Base-by-base conservation (phyloP, 2,888 invertebrate genomes). In the Lepidocyrtoides sp. region DNA sequence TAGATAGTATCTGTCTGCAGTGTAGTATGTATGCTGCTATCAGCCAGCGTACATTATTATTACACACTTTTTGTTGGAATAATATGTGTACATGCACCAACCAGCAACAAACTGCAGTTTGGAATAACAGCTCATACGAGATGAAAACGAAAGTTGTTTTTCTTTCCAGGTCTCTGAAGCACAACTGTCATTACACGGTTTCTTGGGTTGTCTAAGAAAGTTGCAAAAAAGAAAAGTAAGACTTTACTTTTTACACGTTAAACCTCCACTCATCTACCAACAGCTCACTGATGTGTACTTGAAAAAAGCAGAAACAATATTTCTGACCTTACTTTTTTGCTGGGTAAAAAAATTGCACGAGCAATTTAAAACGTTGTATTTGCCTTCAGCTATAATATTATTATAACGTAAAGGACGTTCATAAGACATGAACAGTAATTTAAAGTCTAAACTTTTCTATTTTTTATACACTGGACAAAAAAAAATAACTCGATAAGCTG, bases 131-230 rank as follows among this genome's bases (percentile, higher is more conserved):
- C 48, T 32, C 48, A 12, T 48, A n/a, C 7, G 54, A 77, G 77
- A 77, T 72, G 41, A 72, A 72, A 51, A 72, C n/a, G 51, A 77
- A 77, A 75, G 20, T 77, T 72, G 69, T 7, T 32, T 17, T 29
- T 51, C n/a, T 10, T 17, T 51, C 41, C 23, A 26, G n/a, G 32
- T 82, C 63, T 44, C 44, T 44, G 41, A 63, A 63, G 63, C 63
- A 63, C 82, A 17, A n/a, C 41, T 29, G 66, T 51, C 48, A 84
- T 66, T 84, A 69, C 83, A 83, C 63, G 23, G 44, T 26, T 83
- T 44, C 63, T 63, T 72, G 32, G 36, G 54, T 54, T 85, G 54
- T 32, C 36, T 3, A 17, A 8, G 14, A 66, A 66, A 36, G 66
- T 82, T 63, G 23, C 10, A 14, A 20, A 23, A 48, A 8, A 26